phyloP scores from a whole-genome alignment of 2,888 invertebrate genomes.

The Glaucopsyche alexis region DNA sequence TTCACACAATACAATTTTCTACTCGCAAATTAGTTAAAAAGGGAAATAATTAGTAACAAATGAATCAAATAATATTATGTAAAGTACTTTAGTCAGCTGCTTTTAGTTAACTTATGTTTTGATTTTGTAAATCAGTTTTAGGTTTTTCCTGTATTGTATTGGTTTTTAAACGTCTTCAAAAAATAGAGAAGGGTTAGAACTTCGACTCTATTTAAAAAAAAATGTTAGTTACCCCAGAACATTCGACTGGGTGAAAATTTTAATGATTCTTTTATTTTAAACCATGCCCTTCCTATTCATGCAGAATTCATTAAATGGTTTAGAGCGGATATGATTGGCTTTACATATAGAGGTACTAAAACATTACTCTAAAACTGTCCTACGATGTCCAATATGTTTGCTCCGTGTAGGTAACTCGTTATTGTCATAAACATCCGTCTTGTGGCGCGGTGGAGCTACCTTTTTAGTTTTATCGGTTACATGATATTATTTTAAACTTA shows the following conservation, averaged over 20 bases:
- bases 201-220: too few relatives aligned
- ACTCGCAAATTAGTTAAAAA: too few relatives aligned
- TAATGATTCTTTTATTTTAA: not conserved
- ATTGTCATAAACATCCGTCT: conserved; percentile 20
- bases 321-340: conserved; percentile 47
- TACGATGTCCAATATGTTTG: conserved; percentile 34
- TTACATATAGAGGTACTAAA: conserved; percentile 45
- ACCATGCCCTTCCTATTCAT: not conserved
- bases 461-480: conserved; percentile 61
- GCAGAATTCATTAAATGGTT: conserved; percentile 38
- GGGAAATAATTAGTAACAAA: too few relatives aligned
- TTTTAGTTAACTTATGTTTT: not conserved
- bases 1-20: not conserved
- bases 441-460: conserved; percentile 41
- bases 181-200: too few relatives aligned
- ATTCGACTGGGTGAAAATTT: too few relatives aligned
- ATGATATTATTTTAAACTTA: not conserved
- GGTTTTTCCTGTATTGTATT: not conserved
- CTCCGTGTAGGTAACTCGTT: conserved; percentile 34
- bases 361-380: conserved; percentile 43
- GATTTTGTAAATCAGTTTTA: not conserved
- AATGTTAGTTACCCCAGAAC: too few relatives aligned
- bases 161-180: not conserved
- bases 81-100: not conserved
- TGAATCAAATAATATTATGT: not conserved